Evolutionary conservation across 2,797 vertebrate species (phyloP).

Genomic region (Erithacus rubecula): DNA sequence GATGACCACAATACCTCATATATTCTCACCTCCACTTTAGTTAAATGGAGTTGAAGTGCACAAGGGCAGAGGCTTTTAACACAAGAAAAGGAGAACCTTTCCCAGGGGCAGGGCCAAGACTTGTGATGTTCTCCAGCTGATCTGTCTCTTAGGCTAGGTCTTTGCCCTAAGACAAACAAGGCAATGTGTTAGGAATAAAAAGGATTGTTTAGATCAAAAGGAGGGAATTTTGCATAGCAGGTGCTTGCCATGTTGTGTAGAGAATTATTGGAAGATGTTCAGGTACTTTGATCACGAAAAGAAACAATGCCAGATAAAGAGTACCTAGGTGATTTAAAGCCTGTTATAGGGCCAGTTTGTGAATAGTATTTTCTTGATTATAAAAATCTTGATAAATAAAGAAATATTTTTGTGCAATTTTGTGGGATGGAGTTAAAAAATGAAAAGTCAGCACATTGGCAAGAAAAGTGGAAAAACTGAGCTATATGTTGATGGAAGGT

Average conservation of each 20-base stretch:
- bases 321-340: not conserved
- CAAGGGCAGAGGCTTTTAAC: not conserved
- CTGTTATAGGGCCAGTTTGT: not conserved
- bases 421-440: not conserved
- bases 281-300: not conserved
- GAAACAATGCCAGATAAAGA: not conserved
- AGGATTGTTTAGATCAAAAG: fast-evolving
- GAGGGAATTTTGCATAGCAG: not conserved
- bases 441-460: not conserved
- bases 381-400: not conserved
- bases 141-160: not conserved
- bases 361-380: not conserved
- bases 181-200: not conserved
- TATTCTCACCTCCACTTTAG: not conserved
- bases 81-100: not conserved
- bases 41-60: too few relatives aligned
- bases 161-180: not conserved
- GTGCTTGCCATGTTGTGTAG: not conserved
- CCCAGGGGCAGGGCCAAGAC: not conserved
- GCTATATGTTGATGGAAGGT: not conserved
- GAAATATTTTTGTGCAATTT: not conserved
- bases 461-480: not conserved
- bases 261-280: not conserved
- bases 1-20: not conserved
- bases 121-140: not conserved